Evolutionary conservation across 2,113 vertebrate genomes (phyloP), one percentile per base, ranked within the genome.

Genomic region (Ictalurus punctatus): DNA sequence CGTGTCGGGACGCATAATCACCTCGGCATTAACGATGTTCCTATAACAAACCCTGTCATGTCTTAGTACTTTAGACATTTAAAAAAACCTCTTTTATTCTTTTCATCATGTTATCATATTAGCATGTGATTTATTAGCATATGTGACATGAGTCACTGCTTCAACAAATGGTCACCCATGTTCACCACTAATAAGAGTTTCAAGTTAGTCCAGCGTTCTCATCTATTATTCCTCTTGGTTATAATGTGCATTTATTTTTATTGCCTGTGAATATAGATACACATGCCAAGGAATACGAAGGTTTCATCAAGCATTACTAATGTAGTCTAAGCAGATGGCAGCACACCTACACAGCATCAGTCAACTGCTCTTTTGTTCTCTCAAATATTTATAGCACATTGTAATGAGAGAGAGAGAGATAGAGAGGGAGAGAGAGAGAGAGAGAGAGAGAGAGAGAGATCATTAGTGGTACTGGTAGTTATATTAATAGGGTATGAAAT

Each of bases 281-380:
- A 87, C 83, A 89, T 61, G 74, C 65, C 48, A 23, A 87, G 69
- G 14, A 54, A 59, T 58, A 76, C 89, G 74, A 81, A 89, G n/a
- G 71, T 88, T 89, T 85, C 76, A 84, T 40, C 65, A 87, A 76
- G 65, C 89, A 86, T 89, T 90, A 78, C 85, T 90, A 89, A 90
- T 91, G 81, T 92, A 93, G 88, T 93, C 89, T 93, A 91, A 94
- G 92, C 93, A 95, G 93, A 95, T 94, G 92, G 91, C 88, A 87
- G 81, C 93, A 95, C 95, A 95, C 94, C 93, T 94, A 94, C 94
- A 93, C 93, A 86, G 91, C 91, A 93, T 91, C 92, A 93, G 89
- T 92, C 92, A 93, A 93, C 92, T 94, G 91, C 92, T 94, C 92
- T 94, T 94, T 94, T 94, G 92, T 94, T 94, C 92, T 92, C 87